Percentiles rank a stretch among this genome's conserved stretches.
phyloP scores from a whole-genome alignment of 2,888 invertebrate genomes.

The Pseudococcus longispinus region DNA sequence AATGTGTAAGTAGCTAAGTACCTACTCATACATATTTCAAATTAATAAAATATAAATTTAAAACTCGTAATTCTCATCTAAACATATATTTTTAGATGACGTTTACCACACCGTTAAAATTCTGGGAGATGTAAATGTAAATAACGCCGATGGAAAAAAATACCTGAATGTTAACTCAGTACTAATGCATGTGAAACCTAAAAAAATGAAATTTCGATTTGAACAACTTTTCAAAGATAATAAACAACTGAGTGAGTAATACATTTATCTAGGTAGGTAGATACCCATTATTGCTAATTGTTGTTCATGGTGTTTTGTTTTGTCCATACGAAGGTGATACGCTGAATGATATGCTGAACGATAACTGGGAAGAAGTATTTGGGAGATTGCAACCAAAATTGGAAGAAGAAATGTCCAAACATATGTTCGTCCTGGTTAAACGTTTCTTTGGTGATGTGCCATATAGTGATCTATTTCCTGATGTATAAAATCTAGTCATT shows the following conservation, averaged over 20 bases:
- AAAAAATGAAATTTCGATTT: conserved; percentile 49
- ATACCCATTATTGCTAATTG: neutral
- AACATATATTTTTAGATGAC: neutral
- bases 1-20: conserved; percentile 47
- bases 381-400: conserved; percentile 73
- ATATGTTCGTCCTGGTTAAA: conserved; percentile 18
- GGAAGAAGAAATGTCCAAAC: conserved; percentile 63
- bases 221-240: conserved; percentile 50
- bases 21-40: neutral
- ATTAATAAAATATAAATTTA: too few species aligned
- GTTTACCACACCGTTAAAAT: conserved; percentile 11
- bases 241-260: conserved; percentile 39
- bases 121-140: conserved; percentile 7
- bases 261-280: neutral
- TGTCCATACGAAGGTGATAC: conserved; percentile 63
- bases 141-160: neutral
- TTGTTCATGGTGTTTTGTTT: neutral
- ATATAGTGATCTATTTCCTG: conserved; percentile 50
- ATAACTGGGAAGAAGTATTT: conserved; percentile 73
- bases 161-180: conserved; percentile 9
- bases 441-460: conserved; percentile 43
- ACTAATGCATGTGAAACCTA: conserved; percentile 31
- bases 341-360: conserved; percentile 74
- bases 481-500: conserved; percentile 18
- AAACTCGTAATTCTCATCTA: neutral